phyloP scores from a whole-genome alignment of 2,113 vertebrate species.

The Todiramphus chloris region DNA sequence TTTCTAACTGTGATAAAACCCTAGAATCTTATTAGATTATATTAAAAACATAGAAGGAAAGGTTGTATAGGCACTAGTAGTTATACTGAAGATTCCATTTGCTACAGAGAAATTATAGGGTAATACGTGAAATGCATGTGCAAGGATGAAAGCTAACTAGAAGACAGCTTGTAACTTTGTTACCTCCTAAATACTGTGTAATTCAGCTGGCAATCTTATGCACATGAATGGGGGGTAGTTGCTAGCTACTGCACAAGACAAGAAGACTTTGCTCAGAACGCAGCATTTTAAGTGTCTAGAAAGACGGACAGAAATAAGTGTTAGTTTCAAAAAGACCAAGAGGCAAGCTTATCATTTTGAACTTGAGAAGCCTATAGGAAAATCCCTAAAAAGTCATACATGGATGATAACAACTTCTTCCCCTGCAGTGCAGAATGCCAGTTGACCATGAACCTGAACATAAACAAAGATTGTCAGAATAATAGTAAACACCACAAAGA shows the following conservation, averaged over 20 bases:
- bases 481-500: not conserved
- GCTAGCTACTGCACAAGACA: not conserved
- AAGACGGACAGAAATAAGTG: not conserved
- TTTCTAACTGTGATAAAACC: not conserved
- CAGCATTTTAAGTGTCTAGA: not conserved
- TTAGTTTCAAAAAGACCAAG: not conserved
- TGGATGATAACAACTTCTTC: not conserved
- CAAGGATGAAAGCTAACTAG: not conserved
- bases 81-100: fast-evolving
- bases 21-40: not conserved
- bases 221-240: fast-evolving
- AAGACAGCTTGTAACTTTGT: not conserved
- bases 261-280: not conserved
- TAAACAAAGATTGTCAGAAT: not conserved
- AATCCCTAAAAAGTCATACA: not conserved
- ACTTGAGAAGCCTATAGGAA: not conserved
- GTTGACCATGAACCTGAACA: not conserved
- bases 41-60: not conserved
- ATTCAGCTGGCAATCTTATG: not conserved
- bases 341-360: not conserved
- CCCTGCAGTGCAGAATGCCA: not conserved
- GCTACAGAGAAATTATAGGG: not conserved
- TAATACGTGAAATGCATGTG: fast-evolving
- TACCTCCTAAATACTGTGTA: not conserved
- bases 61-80: not conserved